Conservation (phyloP, 2,888 invertebrate species). For the Rapana venosa region DNA sequence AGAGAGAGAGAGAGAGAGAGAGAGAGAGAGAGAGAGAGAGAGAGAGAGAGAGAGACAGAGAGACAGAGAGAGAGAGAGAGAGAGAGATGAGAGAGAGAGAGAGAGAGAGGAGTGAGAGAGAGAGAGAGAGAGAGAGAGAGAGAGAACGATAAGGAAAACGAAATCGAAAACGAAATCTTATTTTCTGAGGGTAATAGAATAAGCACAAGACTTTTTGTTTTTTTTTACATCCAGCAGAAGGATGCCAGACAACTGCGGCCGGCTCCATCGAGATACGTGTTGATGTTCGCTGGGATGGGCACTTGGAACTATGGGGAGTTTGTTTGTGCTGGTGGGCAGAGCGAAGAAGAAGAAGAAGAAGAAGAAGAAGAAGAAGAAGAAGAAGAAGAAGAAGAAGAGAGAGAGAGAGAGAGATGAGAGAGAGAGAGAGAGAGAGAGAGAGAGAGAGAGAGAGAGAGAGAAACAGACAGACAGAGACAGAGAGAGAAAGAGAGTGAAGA, state of each 20-base stretch:
- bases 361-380: too few relatives aligned
- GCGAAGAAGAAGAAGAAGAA: too few relatives aligned
- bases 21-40: not conserved
- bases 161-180: not conserved
- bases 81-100: not conserved
- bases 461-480: not conserved
- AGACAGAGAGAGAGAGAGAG: slow-evolving; percentile 3
- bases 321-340: too few relatives aligned
- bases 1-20: not conserved
- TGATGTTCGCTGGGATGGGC: too few relatives aligned
- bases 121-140: not conserved
- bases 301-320: too few relatives aligned
- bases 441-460: slow-evolving; percentile 15
- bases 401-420: not conserved
- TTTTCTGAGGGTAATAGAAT: too few relatives aligned
- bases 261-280: too few relatives aligned
- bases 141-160: not conserved
- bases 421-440: not conserved
- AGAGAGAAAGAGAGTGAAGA: not conserved
- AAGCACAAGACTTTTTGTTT: too few relatives aligned
- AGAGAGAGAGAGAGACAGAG: not conserved
- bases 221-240: too few relatives aligned
- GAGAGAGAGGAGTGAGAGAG: not conserved
- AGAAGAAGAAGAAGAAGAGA: too few relatives aligned
- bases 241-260: too few relatives aligned